phyloP scores from a whole-genome alignment of 2,797 vertebrate genomes.

The Hybognathus amarus region DNA sequence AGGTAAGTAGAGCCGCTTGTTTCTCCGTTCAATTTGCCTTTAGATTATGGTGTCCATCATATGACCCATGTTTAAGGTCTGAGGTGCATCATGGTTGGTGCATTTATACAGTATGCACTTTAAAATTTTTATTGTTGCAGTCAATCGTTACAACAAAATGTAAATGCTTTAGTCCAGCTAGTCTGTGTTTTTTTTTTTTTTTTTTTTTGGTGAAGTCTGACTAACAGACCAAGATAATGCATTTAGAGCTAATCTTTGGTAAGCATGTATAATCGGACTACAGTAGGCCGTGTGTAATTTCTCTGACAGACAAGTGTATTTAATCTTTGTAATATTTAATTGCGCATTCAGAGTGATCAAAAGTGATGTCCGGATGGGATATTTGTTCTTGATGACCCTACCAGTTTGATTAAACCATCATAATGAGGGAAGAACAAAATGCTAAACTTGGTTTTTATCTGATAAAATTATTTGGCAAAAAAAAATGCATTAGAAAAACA shows the following conservation, averaged over 20 bases:
- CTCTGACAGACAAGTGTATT: not conserved
- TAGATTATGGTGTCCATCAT: not conserved
- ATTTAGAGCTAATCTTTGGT: not conserved
- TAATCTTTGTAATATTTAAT: not conserved
- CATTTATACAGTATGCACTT: not conserved
- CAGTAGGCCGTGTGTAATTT: not conserved
- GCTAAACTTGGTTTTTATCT: not conserved
- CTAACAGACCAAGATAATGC: not conserved
- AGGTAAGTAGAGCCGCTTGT: not conserved
- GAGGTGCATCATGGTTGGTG: not conserved
- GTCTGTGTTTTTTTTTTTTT: not conserved
- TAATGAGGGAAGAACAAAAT: not conserved
- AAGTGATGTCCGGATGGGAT: not conserved
- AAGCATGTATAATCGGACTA: constrained; percentile 1
- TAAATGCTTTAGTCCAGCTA: not conserved
- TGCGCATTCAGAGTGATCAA: not conserved
- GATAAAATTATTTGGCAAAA: not conserved
- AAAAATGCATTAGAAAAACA: not conserved
- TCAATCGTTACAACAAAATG: not conserved
- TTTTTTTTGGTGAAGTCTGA: not conserved
- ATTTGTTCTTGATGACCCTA: not conserved
- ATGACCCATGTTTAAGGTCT: constrained; percentile 23
- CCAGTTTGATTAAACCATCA: not conserved
- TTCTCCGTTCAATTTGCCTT: constrained; percentile 3
- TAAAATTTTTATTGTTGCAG: not conserved